phyloP scores from a whole-genome alignment of 2,888 invertebrate species.

The Oscheius sp. region DNA sequence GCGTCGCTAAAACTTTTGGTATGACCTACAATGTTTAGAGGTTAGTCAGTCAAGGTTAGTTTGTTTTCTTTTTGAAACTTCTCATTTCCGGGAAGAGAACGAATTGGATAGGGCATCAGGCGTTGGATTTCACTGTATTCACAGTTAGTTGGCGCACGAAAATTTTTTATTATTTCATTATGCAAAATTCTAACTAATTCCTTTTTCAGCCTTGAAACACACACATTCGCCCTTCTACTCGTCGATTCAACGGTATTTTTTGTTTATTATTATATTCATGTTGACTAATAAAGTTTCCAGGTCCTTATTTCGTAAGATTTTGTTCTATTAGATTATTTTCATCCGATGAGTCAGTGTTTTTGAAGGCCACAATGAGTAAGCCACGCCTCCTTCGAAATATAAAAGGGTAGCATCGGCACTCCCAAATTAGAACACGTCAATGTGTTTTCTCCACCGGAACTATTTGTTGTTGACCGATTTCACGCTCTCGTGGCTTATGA shows the following conservation, averaged over 20 bases:
- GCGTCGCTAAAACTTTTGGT: conserved; percentile 9
- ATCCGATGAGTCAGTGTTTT: conserved; percentile 20
- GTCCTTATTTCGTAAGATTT: neutral
- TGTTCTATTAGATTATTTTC: neutral
- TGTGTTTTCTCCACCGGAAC: too few species aligned
- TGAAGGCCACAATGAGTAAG: conserved; percentile 23
- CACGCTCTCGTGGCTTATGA: too few species aligned
- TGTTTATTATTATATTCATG: neutral
- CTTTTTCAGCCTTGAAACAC: conserved; percentile 8
- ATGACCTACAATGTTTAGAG: conserved; percentile 1
- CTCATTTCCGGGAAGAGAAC: too few species aligned
- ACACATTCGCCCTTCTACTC: neutral
- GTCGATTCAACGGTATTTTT: neutral
- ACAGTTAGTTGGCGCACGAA: conserved; percentile 23
- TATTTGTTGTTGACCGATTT: too few species aligned
- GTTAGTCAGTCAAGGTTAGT: conserved; percentile 14
- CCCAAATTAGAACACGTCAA: too few species aligned
- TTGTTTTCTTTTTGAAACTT: neutral
- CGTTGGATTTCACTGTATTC: neutral
- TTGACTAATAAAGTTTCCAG: conserved; percentile 11
- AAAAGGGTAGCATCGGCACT: too few species aligned
- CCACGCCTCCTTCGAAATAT: conserved; percentile 10
- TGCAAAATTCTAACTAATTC: neutral
- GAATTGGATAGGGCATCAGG: too few species aligned
- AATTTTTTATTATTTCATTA: neutral